phyloP scores from a whole-genome alignment of 2,888 invertebrate species.

The Pogonocherus hispidulus region DNA sequence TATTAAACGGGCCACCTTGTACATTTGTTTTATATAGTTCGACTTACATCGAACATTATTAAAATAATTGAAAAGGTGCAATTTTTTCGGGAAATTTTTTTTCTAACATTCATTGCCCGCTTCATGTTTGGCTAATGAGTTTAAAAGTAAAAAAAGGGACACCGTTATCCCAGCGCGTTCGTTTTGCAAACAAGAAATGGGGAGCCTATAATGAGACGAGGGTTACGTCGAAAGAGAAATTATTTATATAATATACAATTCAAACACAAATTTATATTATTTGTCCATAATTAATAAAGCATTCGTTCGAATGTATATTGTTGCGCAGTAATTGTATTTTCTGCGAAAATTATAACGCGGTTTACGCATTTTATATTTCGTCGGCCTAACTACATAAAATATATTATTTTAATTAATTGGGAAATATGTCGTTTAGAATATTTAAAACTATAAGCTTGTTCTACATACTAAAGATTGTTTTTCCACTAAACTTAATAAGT shows the following conservation, averaged over 20 bases:
- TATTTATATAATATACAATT: constrained; percentile 9
- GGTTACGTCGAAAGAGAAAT: background rate
- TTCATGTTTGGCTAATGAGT: constrained; percentile 6
- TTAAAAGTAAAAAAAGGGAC: constrained; percentile 6
- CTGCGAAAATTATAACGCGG: constrained; percentile 3
- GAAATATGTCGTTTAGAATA: constrained; percentile 1
- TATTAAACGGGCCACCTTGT: no score
- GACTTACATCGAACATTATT: background rate
- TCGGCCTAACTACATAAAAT: constrained; percentile 3
- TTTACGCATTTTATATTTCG: constrained; percentile 12
- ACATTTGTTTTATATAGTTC: no score
- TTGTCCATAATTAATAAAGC: constrained; percentile 18
- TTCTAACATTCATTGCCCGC: background rate
- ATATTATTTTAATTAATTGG: constrained; percentile 4
- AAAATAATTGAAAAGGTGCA: background rate
- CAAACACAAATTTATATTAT: constrained; percentile 11
- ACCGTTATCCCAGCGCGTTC: constrained; percentile 1
- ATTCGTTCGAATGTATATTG: no score
- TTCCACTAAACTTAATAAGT: background rate
- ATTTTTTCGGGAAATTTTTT: background rate
- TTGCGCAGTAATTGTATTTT: background rate
- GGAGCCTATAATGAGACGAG: constrained; percentile 16
- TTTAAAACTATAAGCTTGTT: constrained; percentile 1
- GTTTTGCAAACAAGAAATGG: background rate
- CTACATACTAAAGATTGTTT: background rate